Base-by-base conservation (phyloP, 2,113 vertebrate species). In the Cinclus mexicanus region DNA sequence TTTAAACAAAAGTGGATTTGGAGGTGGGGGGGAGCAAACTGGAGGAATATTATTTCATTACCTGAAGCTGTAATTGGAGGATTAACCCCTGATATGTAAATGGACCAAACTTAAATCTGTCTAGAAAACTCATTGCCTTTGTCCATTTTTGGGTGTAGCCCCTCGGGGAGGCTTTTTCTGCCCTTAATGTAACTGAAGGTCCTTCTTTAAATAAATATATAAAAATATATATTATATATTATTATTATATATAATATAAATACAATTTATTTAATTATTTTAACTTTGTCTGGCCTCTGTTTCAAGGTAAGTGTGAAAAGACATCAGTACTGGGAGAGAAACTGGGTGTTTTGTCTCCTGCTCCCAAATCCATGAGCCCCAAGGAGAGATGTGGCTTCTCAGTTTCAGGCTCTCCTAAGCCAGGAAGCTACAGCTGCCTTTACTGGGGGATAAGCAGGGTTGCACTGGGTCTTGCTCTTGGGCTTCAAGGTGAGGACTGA, bases 331-430 rank as follows among this genome's bases (percentile, higher is more conserved):
- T 7, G 35, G 39, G 42, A 64, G 25, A 14, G 72, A 56, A 75
- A 44, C 0, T 1, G 12, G 4, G 14, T 1, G 0, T 41, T 70
- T 26, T 64, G 5, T 8, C 26, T 83, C 29, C 59, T 9, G 5
- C 28, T 50, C 42, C 37, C 50, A 46, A 61, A 11, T 60, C 24
- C 39, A 12, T 2, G 3, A 33, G 14, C 39, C 18, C 47, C 20
- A 14, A 19, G 39, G 20, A 53, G 39, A 17, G 39, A 46, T n/a
- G 39, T 29, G 47, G 10, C 5, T 61, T 55, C 17, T 10, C 47
- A 19, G 18, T 25, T 80, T 76, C 0, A 1, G 12, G 42, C 13
- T 76, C 18, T 56, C 19, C 1, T 0, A 6, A 75, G 37, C 20
- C 2, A 5, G 20, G 56, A 19, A 74, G 37, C 6, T 69, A 31